These are phyloP conservation scores for Ichneumoninae sp. DNA, from an alignment of 2,888 invertebrate genomes.

Conservation along the genomic window DNA sequence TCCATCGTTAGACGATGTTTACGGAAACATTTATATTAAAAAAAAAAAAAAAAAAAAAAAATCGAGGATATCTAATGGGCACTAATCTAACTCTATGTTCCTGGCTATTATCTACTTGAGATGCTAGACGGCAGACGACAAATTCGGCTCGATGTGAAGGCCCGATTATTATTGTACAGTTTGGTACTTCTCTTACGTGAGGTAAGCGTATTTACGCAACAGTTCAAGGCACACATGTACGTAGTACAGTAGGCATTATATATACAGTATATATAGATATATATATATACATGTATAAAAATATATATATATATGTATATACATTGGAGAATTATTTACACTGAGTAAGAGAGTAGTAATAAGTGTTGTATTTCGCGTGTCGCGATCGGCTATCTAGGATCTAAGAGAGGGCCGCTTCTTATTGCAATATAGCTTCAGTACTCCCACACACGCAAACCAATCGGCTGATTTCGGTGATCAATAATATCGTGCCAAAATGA, in stretches of 20 bases:
- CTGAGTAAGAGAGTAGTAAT: slow-evolving; percentile 3
- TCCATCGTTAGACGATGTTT: slow-evolving; percentile 12
- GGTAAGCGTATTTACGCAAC: slow-evolving; percentile 19
- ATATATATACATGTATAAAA: slow-evolving; percentile 34
- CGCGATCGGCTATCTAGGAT: slow-evolving; percentile 66
- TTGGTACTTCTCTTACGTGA: not conserved
- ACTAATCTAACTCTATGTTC: slow-evolving; percentile 56
- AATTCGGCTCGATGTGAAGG: slow-evolving; percentile 24
- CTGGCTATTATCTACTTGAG: slow-evolving; percentile 56
- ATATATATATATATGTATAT: slow-evolving; percentile 43
- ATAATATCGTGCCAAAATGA: slow-evolving; percentile 58
- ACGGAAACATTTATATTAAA: not conserved
- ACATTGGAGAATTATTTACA: slow-evolving; percentile 9
- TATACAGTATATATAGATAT: not conserved
- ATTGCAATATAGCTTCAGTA: slow-evolving; percentile 60
- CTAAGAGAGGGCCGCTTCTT: slow-evolving; percentile 65
- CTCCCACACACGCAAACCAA: slow-evolving; percentile 75
- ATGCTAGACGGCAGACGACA: slow-evolving; percentile 53
- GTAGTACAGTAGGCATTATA: slow-evolving; percentile 2
- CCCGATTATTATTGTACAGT: slow-evolving; percentile 16
- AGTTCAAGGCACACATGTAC: slow-evolving; percentile 26
- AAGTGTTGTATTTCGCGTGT: slow-evolving; percentile 32
- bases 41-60: slow-evolving; percentile 12
- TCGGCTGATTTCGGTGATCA: slow-evolving; percentile 59
- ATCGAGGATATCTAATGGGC: slow-evolving; percentile 52